These are phyloP conservation scores for Limanda limanda DNA, from an alignment of 2,113 vertebrate genomes.

Conservation along the genomic window DNA sequence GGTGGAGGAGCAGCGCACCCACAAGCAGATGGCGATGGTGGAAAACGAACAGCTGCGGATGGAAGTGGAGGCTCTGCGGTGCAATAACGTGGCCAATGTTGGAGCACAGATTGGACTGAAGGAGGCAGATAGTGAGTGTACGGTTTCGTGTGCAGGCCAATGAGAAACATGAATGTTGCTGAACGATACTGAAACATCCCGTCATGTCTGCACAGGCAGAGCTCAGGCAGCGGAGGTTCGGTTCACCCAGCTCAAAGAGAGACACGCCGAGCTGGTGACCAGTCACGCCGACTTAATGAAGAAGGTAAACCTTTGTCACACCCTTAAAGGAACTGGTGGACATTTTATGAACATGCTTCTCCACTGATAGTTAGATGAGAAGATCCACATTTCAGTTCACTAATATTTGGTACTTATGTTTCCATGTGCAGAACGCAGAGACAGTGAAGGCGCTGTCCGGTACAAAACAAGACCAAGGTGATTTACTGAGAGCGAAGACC, in stretches of 20 bases:
- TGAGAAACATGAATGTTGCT: no score
- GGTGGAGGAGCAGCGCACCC: constrained; percentile 89
- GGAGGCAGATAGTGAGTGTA: constrained; percentile 89
- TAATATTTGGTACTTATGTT: not conserved
- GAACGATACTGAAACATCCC: not conserved
- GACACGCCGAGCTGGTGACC: constrained; percentile 93
- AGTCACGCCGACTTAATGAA: constrained; percentile 92
- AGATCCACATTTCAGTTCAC: not conserved
- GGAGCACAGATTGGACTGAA: constrained; percentile 91
- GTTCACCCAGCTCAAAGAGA: constrained; percentile 93
- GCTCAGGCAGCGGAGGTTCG: constrained; percentile 92
- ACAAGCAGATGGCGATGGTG: constrained; percentile 88
- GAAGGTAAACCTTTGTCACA: constrained; percentile 81
- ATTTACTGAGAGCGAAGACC: constrained; percentile 83
- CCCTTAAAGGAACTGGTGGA: not conserved
- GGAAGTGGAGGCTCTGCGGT: constrained; percentile 88
- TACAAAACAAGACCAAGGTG: constrained; percentile 85
- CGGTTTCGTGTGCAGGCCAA: not conserved
- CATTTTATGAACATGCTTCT: not conserved
- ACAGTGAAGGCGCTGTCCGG: constrained; percentile 85
- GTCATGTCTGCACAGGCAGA: constrained; percentile 78
- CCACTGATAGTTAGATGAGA: not conserved
- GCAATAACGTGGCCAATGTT: constrained; percentile 83
- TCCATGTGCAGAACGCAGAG: constrained; percentile 86
- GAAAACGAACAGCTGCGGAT: constrained; percentile 90